Evolutionary conservation across 2,797 vertebrate genomes (phyloP), one percentile per base, ranked within the genome.

Genomic region (Syngnathus acus): DNA sequence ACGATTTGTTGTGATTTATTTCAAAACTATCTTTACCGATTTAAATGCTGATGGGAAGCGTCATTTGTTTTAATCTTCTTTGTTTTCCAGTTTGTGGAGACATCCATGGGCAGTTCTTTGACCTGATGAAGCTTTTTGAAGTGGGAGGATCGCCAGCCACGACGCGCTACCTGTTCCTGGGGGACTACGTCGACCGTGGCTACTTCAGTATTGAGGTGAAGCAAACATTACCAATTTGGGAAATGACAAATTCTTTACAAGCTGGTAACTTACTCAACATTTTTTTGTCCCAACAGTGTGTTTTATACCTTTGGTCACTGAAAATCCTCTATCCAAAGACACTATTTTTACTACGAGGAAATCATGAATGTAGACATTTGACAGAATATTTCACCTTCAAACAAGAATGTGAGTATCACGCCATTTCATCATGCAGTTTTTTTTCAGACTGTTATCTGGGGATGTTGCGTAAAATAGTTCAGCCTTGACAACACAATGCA

Each of bases 321-420:
- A 93, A 93, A 90, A 93, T 92, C 81, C 91, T 93, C 81, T 93
- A 93, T 86, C 92, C 92, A 91, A 93, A 92, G 90, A 93, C 92
- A 6, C 82, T 93, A 87, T 93, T 93, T 92, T 90, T 93, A 90
- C 91, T 93, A 78, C 88, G 92, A 88, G 92, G 92, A 90, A 93
- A 93, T 82, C 92, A 93, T 87, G 92, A 93, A 91, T 93, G 92
- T 91, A 92, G 92, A 91, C 92, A 93, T 91, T 90, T 93, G 90
- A 93, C 92, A 89, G 92, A 93, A 88, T 93, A 93, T 89, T 93
- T 93, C 89, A 93, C 92, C 85, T 93, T 93, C 91, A 93, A 93
- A 91, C 92, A 93, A 90, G 92, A 93, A 92, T 93, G 92, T 93
- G 78, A 93, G 92, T 92, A 88, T 43, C 13, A 17, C n/a, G 21